A percentile compares a stretch with the other conserved stretches of the same genome.
These are phyloP conservation scores for Ceryle rudis DNA, from an alignment of 2,797 vertebrate species.

Conservation along the genomic window DNA sequence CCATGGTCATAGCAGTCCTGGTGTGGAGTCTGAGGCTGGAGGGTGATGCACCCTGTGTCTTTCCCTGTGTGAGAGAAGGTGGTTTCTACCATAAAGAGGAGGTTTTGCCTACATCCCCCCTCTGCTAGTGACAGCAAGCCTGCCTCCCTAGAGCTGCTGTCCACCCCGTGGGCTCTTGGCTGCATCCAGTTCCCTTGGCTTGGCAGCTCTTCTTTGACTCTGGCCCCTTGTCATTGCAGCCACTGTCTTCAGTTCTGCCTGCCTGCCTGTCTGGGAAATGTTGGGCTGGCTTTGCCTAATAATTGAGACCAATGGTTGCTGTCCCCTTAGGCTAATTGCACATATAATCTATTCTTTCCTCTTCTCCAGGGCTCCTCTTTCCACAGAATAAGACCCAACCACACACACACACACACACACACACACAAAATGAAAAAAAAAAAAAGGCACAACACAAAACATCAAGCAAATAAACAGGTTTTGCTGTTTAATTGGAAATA, in stretches of 20 bases:
- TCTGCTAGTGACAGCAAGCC: rapidly evolving
- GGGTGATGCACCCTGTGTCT: background rate
- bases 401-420: background rate
- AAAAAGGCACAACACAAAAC: background rate
- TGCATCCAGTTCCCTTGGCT: background rate
- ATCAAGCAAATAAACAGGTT: background rate
- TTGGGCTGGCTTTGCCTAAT: background rate
- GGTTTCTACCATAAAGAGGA: background rate
- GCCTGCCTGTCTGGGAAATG: background rate
- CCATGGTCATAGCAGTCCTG: rapidly evolving
- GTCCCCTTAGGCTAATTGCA: background rate
- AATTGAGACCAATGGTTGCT: background rate
- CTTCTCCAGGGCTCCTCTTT: background rate
- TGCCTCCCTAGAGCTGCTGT: background rate
- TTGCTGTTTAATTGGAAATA: background rate
- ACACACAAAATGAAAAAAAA: too few relatives aligned
- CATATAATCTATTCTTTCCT: background rate
- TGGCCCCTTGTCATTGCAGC: background rate
- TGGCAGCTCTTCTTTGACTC: background rate
- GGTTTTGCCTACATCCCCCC: background rate
- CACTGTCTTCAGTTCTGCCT: background rate
- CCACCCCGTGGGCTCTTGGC: background rate
- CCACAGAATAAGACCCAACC: background rate
- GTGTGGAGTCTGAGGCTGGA: background rate
- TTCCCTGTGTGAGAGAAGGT: background rate